phyloP scores from a whole-genome alignment of 2,113 vertebrate species.

The Platysternon megacephalum region DNA sequence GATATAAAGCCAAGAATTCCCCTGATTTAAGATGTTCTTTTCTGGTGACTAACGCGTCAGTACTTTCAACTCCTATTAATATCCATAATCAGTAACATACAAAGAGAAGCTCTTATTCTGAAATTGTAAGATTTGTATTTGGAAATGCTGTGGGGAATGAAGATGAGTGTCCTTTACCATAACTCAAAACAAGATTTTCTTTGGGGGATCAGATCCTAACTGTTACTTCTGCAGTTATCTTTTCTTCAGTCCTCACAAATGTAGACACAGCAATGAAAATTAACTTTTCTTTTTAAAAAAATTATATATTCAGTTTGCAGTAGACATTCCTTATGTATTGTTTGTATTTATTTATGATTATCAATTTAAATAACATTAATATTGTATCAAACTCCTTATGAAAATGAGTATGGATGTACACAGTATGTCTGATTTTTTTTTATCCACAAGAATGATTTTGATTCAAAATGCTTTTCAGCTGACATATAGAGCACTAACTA shows the following conservation, averaged over 20 bases:
- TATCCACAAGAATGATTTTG: constrained; percentile 89
- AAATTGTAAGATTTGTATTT: constrained; percentile 68
- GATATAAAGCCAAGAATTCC: constrained; percentile 74
- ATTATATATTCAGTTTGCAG: constrained; percentile 92
- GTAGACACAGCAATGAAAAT: constrained; percentile 86
- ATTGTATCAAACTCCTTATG: constrained; percentile 86
- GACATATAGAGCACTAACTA: constrained; percentile 89
- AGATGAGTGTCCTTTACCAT: constrained; percentile 64
- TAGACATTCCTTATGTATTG: constrained; percentile 97
- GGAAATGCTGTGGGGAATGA: constrained; percentile 77
- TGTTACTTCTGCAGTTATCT: constrained; percentile 82
- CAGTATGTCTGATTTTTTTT: constrained; percentile 92
- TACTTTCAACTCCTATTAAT: constrained; percentile 76
- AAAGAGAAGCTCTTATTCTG: constrained; percentile 71
- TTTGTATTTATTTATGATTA: constrained; percentile 99
- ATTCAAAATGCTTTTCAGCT: constrained; percentile 90
- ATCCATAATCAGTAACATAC: constrained; percentile 72
- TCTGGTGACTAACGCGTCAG: constrained; percentile 78
- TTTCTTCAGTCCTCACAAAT: constrained; percentile 82
- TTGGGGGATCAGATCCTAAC: constrained; percentile 78
- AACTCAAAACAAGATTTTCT: constrained; percentile 73
- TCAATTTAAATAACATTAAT: constrained; percentile 88
- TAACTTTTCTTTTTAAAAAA: constrained; percentile 85
- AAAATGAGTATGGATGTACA: constrained; percentile 88
- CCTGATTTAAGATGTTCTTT: constrained; percentile 59